Evolutionary conservation across 1,140 invertebrate genomes (phyloP).

Genomic region (Ephestia elutella): DNA sequence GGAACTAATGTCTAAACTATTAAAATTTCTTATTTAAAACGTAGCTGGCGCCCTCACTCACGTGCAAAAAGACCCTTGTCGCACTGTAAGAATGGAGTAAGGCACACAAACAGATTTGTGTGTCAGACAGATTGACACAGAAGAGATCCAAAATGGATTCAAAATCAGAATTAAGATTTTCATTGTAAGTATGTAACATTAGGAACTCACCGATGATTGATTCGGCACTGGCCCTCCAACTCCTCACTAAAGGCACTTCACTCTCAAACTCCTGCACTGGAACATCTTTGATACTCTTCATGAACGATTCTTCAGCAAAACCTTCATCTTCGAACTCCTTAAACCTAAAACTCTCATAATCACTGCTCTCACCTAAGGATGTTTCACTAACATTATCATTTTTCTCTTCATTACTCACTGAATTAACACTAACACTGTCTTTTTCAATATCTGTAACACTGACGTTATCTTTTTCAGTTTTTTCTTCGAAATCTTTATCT

Average conservation of each 20-base stretch:
- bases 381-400: slow-evolving; percentile 77
- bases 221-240: slow-evolving; percentile 54
- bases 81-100: too few relatives aligned
- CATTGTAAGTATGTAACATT: too few relatives aligned
- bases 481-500: background rate
- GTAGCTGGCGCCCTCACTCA: too few relatives aligned
- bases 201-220: slow-evolving; percentile 55
- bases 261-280: slow-evolving; percentile 29
- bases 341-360: slow-evolving; percentile 87
- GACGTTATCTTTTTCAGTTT: slow-evolving; percentile 13
- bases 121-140: too few relatives aligned
- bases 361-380: slow-evolving; percentile 87
- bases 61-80: too few relatives aligned
- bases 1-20: too few relatives aligned
- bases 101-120: too few relatives aligned
- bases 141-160: too few relatives aligned
- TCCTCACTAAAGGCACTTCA: slow-evolving; percentile 42
- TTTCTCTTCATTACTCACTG: slow-evolving; percentile 32
- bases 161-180: too few relatives aligned
- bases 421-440: background rate
- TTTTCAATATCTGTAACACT: slow-evolving; percentile 13
- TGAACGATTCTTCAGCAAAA: slow-evolving; percentile 62
- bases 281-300: slow-evolving; percentile 45
- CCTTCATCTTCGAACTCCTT: slow-evolving; percentile 75
- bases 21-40: too few relatives aligned